Percentiles rank a stretch among this genome's conserved stretches.
Conservation (phyloP, 2,113 vertebrate species). For the Bos indicus region DNA sequence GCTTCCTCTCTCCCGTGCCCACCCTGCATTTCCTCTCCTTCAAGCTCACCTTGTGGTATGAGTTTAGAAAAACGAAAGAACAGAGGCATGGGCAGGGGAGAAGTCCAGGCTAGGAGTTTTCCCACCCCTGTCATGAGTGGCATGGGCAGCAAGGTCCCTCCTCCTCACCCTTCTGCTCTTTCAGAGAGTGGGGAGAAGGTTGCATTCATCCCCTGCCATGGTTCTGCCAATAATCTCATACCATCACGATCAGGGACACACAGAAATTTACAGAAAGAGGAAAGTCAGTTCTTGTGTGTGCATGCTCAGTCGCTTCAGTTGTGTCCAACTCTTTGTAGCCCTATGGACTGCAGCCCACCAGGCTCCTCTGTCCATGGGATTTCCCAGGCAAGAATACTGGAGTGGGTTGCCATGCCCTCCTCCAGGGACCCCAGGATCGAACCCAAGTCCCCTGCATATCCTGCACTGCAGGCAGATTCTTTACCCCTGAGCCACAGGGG, state of each 20-base stretch:
- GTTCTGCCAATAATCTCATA: not conserved
- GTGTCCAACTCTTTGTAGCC: not conserved
- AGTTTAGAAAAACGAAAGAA: not conserved
- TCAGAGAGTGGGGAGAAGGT: not conserved
- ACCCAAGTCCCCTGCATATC: not conserved
- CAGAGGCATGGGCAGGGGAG: not conserved
- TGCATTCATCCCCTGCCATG: not conserved
- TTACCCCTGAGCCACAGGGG: not conserved
- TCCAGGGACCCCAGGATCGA: not conserved
- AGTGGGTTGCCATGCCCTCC: not conserved
- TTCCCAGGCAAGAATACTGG: not conserved
- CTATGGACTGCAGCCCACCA: not conserved
- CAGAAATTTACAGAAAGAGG: not conserved
- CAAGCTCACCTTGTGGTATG: not conserved
- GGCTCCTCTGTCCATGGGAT: not conserved
- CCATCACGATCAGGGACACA: accelerated
- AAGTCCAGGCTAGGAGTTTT: not conserved
- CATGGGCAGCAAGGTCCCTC: not conserved
- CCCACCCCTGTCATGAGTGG: accelerated
- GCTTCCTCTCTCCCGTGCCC: not conserved
- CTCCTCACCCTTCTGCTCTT: not conserved
- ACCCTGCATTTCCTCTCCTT: not conserved
- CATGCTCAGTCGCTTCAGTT: not conserved
- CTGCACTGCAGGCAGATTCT: not conserved
- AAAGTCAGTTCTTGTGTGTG: not conserved